phyloP scores from a whole-genome alignment of 2,797 vertebrate species.

The Catamblyrhynchus diadema region DNA sequence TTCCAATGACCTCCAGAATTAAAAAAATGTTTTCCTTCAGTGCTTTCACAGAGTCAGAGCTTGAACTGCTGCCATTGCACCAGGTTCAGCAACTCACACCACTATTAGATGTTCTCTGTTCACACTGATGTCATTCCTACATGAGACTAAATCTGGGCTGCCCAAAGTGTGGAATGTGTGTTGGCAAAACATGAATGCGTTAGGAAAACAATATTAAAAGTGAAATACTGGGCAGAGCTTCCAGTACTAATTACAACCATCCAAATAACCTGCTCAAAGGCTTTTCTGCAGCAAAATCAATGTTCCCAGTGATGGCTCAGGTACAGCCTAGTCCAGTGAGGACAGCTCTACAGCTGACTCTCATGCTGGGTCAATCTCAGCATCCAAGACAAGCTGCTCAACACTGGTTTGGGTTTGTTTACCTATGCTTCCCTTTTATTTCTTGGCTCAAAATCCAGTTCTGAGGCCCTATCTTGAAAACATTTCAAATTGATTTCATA shows the following conservation, averaged over 20 bases:
- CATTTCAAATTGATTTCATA: neutral
- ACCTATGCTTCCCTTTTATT: neutral
- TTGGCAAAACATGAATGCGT: neutral
- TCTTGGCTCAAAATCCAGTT: neutral
- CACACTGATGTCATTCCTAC: neutral
- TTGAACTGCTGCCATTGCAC: neutral
- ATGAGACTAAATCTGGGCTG: neutral
- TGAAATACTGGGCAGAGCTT: neutral
- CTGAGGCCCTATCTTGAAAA: neutral
- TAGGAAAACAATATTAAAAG: neutral
- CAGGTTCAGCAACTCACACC: neutral
- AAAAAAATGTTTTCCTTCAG: neutral
- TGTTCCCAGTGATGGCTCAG: neutral
- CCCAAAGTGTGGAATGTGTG: neutral
- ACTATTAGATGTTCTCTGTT: neutral
- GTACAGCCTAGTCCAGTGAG: neutral
- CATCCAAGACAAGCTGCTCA: neutral
- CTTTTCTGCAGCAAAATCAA: neutral
- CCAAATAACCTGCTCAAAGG: neutral
- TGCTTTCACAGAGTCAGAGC: neutral
- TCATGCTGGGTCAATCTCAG: neutral
- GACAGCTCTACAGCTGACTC: neutral
- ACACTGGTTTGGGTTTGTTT: neutral
- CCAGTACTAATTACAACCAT: neutral
- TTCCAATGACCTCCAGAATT: neutral